These are phyloP conservation scores for Salticus scenicus DNA, from an alignment of 2,888 invertebrate species.

Conservation along the genomic window DNA sequence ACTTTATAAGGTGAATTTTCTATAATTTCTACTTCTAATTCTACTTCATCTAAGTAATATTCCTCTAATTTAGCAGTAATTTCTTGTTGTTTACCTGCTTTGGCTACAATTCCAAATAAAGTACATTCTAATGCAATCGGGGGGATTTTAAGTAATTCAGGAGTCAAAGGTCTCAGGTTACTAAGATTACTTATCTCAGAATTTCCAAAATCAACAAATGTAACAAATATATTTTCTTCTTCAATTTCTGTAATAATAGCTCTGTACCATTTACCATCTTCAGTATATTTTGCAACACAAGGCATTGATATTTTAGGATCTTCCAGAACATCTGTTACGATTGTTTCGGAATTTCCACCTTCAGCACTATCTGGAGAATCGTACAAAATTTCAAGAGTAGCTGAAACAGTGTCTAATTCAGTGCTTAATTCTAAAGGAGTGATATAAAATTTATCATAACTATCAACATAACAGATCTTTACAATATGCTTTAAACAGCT, in stretches of 20 bases:
- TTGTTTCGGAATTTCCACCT: not conserved
- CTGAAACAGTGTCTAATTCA: conserved; percentile 47
- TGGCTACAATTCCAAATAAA: conserved; percentile 70
- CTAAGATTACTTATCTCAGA: conserved; percentile 72
- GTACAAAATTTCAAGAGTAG: conserved; percentile 43
- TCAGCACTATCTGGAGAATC: not conserved
- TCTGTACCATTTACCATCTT: conserved; percentile 62
- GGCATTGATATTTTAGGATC: conserved; percentile 30
- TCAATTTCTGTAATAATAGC: conserved; percentile 60
- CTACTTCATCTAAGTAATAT: conserved; percentile 41
- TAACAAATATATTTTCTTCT: conserved; percentile 72
- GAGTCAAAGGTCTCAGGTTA: conserved; percentile 73
- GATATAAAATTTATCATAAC: conserved; percentile 47
- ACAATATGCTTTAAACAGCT: conserved; percentile 20
- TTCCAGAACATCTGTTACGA: conserved; percentile 25
- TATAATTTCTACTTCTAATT: conserved; percentile 45
- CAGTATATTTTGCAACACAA: conserved; percentile 64
- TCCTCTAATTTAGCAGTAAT: conserved; percentile 46
- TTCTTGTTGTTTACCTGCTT: conserved; percentile 31
- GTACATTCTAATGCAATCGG: conserved; percentile 73
- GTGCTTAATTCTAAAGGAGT: conserved; percentile 43
- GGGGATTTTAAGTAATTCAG: conserved; percentile 72
- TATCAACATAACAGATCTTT: conserved; percentile 55
- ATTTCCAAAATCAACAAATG: conserved; percentile 75
- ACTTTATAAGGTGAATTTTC: conserved; percentile 23